Percentiles rank a stretch among this genome's conserved stretches.
phyloP scores from a whole-genome alignment of 2,113 vertebrate species.

The Laterallus jamaicensis region DNA sequence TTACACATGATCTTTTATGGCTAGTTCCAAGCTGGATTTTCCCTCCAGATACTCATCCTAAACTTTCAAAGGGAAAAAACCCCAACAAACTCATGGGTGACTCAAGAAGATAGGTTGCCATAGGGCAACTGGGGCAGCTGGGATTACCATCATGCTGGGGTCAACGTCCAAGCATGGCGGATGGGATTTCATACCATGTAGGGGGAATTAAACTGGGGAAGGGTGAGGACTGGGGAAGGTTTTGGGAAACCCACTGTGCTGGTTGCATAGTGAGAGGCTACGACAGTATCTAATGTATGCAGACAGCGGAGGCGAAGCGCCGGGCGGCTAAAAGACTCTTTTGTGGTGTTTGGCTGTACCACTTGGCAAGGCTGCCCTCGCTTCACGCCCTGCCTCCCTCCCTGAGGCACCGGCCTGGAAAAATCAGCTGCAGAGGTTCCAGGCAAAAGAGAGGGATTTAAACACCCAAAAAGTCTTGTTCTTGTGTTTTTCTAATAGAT shows the following conservation, averaged over 20 bases:
- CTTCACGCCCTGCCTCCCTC: background rate
- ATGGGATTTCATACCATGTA: background rate
- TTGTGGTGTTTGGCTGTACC: background rate
- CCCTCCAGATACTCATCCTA: background rate
- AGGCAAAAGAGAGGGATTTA: background rate
- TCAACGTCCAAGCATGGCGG: background rate
- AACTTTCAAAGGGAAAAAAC: background rate
- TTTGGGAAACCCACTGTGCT: background rate
- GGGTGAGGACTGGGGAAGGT: background rate
- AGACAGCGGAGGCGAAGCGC: background rate
- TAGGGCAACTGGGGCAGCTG: background rate
- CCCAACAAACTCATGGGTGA: background rate
- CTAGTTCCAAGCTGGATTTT: background rate
- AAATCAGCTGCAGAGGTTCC: background rate
- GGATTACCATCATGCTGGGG: background rate
- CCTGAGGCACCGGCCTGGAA: background rate
- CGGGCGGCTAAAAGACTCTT: background rate
- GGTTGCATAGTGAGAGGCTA: background rate
- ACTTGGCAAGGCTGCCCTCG: background rate
- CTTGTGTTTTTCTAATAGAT: background rate
- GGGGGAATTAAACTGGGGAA: background rate
- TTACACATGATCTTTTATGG: background rate
- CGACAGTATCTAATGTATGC: background rate
- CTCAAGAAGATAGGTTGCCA: background rate
- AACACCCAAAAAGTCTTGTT: background rate